Conservation (phyloP, 2,113 vertebrate genomes). For the Falcunculus frontatus region DNA sequence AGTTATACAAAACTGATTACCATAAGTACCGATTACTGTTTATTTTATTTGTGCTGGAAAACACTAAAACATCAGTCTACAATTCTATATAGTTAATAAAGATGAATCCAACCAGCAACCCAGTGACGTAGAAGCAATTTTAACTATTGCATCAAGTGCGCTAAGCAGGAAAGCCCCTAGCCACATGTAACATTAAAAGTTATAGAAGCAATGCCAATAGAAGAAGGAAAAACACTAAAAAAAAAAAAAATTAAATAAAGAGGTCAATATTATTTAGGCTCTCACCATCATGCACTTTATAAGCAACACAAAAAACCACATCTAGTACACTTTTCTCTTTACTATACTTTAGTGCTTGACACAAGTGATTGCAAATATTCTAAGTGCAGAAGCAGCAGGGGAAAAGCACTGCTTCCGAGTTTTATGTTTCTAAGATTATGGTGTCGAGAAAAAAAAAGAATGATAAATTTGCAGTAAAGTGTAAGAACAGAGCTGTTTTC, state of each 20-base stretch:
- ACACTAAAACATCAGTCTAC: conserved; percentile 86
- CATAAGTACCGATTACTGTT: conserved; percentile 84
- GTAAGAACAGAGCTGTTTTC: conserved; percentile 75
- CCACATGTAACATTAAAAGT: conserved; percentile 82
- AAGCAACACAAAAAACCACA: conserved; percentile 93
- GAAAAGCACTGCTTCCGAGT: conserved; percentile 69
- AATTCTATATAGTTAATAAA: conserved; percentile 85
- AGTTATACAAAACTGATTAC: conserved; percentile 94
- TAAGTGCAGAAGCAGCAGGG: conserved; percentile 77
- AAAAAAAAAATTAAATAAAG: conserved; percentile 71
- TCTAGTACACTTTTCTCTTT: conserved; percentile 83
- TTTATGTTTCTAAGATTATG: conserved; percentile 81
- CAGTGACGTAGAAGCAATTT: conserved; percentile 86
- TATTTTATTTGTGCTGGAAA: conserved; percentile 88
- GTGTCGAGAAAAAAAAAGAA: conserved; percentile 72
- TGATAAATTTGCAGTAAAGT: conserved; percentile 73
- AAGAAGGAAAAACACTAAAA: conserved; percentile 79
- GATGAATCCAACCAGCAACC: conserved; percentile 87
- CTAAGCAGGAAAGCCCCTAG: conserved; percentile 83
- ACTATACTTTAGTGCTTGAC: conserved; percentile 86
- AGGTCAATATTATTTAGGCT: conserved; percentile 80
- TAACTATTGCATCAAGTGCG: conserved; percentile 84
- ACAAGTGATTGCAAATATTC: conserved; percentile 81
- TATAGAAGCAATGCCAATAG: conserved; percentile 86
- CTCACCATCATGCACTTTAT: conserved; percentile 96